A percentile compares a stretch with the other conserved stretches of the same genome.
These are phyloP conservation scores for Callinectes sapidus DNA, from an alignment of 2,888 invertebrate species.

Conservation along the genomic window DNA sequence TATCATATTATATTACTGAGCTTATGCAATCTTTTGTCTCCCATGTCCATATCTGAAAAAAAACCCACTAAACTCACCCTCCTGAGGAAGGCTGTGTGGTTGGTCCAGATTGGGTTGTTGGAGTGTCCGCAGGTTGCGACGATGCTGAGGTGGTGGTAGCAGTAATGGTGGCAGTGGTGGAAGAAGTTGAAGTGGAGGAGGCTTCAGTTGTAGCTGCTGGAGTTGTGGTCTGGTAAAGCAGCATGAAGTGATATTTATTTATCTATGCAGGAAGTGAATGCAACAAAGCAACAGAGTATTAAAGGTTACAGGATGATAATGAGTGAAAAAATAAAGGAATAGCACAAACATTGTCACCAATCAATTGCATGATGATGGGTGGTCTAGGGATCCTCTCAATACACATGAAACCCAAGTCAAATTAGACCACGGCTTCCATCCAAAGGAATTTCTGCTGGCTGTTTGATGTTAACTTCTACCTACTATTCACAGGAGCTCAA, in stretches of 20 bases:
- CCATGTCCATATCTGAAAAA: neutral
- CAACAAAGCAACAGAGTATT: too few species aligned
- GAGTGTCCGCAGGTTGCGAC: constrained; percentile 42
- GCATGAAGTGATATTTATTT: neutral
- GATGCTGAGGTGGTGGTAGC: constrained; percentile 73
- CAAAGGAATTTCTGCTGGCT: too few species aligned
- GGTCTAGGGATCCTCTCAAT: too few species aligned
- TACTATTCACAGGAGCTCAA: too few species aligned
- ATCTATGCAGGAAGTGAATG: neutral
- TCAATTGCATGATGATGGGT: too few species aligned
- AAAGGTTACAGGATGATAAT: neutral
- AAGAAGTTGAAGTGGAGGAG: constrained; percentile 76
- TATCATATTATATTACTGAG: neutral
- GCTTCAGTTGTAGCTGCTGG: constrained; percentile 23
- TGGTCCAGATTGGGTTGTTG: constrained; percentile 51
- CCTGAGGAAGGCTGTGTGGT: constrained; percentile 55
- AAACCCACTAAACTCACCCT: constrained; percentile 44
- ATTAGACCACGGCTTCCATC: too few species aligned
- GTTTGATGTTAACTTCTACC: too few species aligned
- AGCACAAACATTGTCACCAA: too few species aligned
- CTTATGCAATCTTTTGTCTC: neutral
- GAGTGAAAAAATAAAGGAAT: neutral
- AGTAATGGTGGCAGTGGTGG: constrained; percentile 74
- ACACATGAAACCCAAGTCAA: too few species aligned
- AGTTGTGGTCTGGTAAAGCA: neutral